Evolutionary conservation across 1,140 invertebrate genomes (phyloP), one percentile per base, ranked within the genome.

Genomic region (Megathymus violae): DNA sequence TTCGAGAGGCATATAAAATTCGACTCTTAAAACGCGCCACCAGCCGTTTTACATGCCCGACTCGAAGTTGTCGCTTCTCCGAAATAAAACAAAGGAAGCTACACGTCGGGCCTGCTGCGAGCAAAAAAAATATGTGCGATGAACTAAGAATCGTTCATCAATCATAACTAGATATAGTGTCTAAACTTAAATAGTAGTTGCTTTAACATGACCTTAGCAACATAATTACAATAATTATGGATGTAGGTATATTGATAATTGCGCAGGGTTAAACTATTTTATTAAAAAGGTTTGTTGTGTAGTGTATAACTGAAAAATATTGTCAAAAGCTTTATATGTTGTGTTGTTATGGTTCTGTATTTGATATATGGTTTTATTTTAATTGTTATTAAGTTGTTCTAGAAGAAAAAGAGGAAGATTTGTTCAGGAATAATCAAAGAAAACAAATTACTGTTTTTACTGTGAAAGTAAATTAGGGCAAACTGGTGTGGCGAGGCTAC

Each of bases 61-160:
- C 72, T 75, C 69, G 71, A 73, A 71, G 63, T 76, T 74, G 68
- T 68, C 67, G 74, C 54, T 88, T 85, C 81, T 73, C 59, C 78
- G 82, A 85, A 85, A 72, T 71, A 71, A 81, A 79, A 85, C 81
- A 85, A 83, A 83, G 64, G 70, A 69, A 69, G 25, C 10, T 47
- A 22, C 38, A 25, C 14, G 9, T 40, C 27, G 52, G 40, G 13
- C 52, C 38, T 17, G 34, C 38, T 17, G 34, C 15, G 40, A 58
- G 38, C 27, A 44, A 56, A 56, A n/a, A 56, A 56, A 25, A 16
- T 41, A 11, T 15, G 4, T 11, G 52, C 40, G 25, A 44, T 58
- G 52, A 58, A 44, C 40, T 58, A 17, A 58, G 41, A 58, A 58
- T 34, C 52, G 15, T 58, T 58, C 52, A 58, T 58, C 52, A 56